Percentiles rank a stretch among this genome's conserved stretches.
phyloP scores from a whole-genome alignment of 1,140 invertebrate genomes.

The Drosophila rufa region DNA sequence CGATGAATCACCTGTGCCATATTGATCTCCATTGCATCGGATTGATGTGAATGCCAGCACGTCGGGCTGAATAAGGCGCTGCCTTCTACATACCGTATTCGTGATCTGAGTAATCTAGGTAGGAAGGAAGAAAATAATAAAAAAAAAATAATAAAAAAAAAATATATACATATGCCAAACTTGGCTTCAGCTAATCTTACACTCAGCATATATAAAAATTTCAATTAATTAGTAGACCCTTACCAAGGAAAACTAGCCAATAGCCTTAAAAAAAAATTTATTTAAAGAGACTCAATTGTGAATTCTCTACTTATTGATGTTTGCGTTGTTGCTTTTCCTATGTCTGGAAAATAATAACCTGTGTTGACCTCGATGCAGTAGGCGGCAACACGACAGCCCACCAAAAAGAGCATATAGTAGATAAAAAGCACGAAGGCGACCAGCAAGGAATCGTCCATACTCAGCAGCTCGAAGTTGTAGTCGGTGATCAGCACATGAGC shows the following conservation, averaged over 20 bases:
- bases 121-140: too few species aligned
- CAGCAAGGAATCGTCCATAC: slow-evolving; percentile 18
- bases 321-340: background rate
- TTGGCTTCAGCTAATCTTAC: too few species aligned
- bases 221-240: too few species aligned
- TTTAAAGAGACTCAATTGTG: too few species aligned
- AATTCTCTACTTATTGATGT: background rate
- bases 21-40: slow-evolving; percentile 10
- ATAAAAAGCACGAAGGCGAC: slow-evolving; percentile 47
- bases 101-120: background rate
- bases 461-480: slow-evolving; percentile 13
- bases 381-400: slow-evolving; percentile 8
- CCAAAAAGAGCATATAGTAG: slow-evolving; percentile 40
- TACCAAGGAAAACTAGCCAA: too few species aligned
- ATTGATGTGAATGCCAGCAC: slow-evolving; percentile 42
- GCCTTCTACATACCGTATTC: background rate
- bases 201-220: too few species aligned
- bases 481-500: slow-evolving; percentile 35
- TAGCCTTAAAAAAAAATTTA: too few species aligned
- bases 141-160: too few species aligned
- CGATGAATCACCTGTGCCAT: slow-evolving; percentile 43
- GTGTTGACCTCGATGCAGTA: background rate
- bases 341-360: background rate
- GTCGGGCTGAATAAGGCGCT: slow-evolving; percentile 25
- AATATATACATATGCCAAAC: too few species aligned